Base-by-base conservation (phyloP, 1,140 invertebrate species). In the Zaprionus davidi region DNA sequence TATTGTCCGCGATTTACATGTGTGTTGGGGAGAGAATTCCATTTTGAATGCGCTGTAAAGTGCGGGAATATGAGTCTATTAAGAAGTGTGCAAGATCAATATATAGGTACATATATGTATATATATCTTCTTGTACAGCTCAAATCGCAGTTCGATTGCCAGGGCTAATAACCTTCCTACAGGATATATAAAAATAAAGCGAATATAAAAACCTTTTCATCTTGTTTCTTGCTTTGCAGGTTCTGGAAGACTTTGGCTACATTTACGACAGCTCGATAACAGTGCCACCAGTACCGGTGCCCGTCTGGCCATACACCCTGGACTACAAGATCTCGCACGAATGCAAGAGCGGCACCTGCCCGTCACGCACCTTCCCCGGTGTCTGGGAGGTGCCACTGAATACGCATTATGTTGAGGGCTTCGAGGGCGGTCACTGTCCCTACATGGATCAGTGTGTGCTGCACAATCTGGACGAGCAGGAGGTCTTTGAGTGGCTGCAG, bases 351-450 rank as follows among this genome's bases (percentile, higher is more conserved):
- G 97, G 96, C 38, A 98, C 97, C 5, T 99, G 98, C 78, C 97
- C 98, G 0, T 97, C 97, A 5, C 97, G 97, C 93, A 96, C 97
- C 12, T 99, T 98, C 94, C 97, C 93, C 95, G 97, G 98, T 76
- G 94, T 98, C 3, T 99, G 98, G 98, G 97, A 99, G 93, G 94
- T 98, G n/a, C 98, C 98, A 17, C 92, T 99, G 75, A 99, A 99
- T 88, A 96, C 97, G 17, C 97, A 98, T 92, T 98, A 96, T 85
- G 96, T 98, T 9, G 97, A 97, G 88, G 95, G 95, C 49, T 98
- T 96, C 71, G 97, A 98, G 93, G 97, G 97, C 28, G 98, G 98
- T 3, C 97, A 98, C 85, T 99, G 98, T 85, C 97, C 97, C 2
- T 98, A 98, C 82, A 94, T 98, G 79, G 98, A 98, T 92, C 98